These are phyloP conservation scores for Ectropis crepuscularia DNA, from an alignment of 2,888 invertebrate genomes.

Conservation along the genomic window DNA sequence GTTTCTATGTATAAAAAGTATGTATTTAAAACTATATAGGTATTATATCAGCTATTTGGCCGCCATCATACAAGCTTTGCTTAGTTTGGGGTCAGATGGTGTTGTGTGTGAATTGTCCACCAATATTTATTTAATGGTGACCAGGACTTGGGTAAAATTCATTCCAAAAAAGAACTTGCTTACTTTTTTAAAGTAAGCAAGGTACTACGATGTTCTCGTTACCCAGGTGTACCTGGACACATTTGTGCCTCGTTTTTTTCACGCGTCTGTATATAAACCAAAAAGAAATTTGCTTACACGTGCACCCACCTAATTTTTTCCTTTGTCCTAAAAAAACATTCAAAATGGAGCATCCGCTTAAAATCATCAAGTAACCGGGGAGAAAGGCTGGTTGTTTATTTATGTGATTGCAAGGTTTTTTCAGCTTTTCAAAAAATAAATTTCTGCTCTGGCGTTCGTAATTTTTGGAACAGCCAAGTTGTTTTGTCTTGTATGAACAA, in stretches of 20 bases:
- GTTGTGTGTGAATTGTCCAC: no score
- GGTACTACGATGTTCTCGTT: no score
- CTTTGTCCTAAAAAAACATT: slow-evolving; percentile 56
- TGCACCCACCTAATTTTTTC: slow-evolving; percentile 38
- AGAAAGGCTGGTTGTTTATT: slow-evolving; percentile 55
- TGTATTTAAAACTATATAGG: no score
- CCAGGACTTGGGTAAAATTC: no score
- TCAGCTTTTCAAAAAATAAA: slow-evolving; percentile 51
- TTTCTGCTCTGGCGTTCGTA: slow-evolving; percentile 38
- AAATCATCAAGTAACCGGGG: slow-evolving; percentile 54
- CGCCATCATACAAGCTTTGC: no score
- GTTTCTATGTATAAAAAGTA: no score
- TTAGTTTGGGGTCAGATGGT: no score
- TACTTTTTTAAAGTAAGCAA: no score
- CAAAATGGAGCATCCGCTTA: slow-evolving; percentile 46
- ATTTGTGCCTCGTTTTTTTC: background rate
- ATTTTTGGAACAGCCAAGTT: slow-evolving; percentile 2
- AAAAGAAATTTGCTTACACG: background rate
- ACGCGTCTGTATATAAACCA: background rate
- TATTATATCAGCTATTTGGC: no score
- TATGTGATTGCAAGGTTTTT: slow-evolving; percentile 57
- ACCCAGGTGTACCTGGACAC: no score
- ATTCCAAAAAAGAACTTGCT: no score
- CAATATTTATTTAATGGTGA: no score
- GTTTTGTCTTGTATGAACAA: background rate